Base-by-base conservation (phyloP, 53 echinoderm and acorn worm genomes). In the Paracentrotus lividus region DNA sequence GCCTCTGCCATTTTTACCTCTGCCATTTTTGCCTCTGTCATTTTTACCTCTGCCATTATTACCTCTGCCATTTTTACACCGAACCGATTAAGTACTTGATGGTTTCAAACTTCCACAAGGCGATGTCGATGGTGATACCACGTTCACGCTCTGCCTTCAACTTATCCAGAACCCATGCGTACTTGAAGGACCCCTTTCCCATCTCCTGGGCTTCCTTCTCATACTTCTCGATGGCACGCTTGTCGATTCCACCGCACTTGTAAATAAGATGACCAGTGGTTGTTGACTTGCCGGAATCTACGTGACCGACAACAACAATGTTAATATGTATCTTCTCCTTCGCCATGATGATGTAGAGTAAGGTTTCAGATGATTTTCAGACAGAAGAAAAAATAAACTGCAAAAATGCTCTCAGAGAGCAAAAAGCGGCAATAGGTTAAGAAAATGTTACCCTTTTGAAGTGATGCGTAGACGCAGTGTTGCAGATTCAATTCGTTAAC, bases 61-160 rank as follows among this genome's bases (percentile, higher is more conserved):
- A n/a, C n/a, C n/a, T n/a, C n/a, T n/a, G n/a, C n/a, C n/a, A n/a
- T n/a, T n/a, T n/a, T n/a, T n/a, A n/a, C n/a, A n/a, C n/a, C n/a
- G n/a, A n/a, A n/a, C n/a, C n/a, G n/a, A n/a, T n/a, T n/a, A n/a
- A n/a, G n/a, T n/a, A n/a, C n/a, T n/a, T n/a, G n/a, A n/a, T n/a
- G 13, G 97, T 97, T 51, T 97, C 94, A 77, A 97, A 97, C 93
- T 97, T 97, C 97, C 97, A 97, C 67, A 97, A 69, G 76, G 97
- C 97, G 68, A 97, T 97, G 68, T 97, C 97, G 47, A 97, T 97
- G 94, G 97, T 97, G 93, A 97, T 97, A 91, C 97, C 97, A 95
- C 97, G 97, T 94, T 97, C 97, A 92, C 97, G 96, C 93, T 97
- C 97, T 2, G 97, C 97, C 94, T 97, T 97, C 94, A 97, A 86